These are phyloP conservation scores for Lasioglossum leucozonium DNA, from an alignment of 2,888 invertebrate genomes.

Conservation along the genomic window DNA sequence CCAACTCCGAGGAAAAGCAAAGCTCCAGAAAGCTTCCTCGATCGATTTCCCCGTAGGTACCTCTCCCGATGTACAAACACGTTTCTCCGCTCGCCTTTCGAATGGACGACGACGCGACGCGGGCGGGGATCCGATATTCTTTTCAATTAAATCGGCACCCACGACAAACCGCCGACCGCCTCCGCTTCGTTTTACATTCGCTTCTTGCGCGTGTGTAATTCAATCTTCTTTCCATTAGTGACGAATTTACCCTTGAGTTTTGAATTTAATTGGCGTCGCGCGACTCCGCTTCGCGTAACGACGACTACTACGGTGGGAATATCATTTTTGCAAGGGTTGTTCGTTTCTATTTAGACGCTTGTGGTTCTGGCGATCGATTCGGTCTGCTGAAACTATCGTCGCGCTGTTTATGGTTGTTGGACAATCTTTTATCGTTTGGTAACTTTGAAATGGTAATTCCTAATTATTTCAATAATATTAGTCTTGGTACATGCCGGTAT, in stretches of 20 bases:
- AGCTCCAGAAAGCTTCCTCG: conserved; percentile 55
- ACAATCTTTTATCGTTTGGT: not conserved
- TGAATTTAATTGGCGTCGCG: conserved; percentile 30
- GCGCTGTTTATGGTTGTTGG: not conserved
- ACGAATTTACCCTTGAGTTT: conserved; percentile 38
- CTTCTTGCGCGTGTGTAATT: conserved; percentile 49
- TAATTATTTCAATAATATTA: not conserved
- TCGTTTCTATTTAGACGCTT: not conserved
- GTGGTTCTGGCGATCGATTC: not conserved
- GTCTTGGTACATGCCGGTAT: too few species aligned
- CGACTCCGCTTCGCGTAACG: not conserved
- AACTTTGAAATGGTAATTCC: not conserved
- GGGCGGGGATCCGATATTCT: conserved; percentile 41
- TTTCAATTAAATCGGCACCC: conserved; percentile 50
- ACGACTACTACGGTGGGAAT: not conserved
- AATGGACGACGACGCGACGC: not conserved
- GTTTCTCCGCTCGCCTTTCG: conserved; percentile 25
- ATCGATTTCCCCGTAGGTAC: conserved; percentile 39
- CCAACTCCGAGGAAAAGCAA: conserved; percentile 55
- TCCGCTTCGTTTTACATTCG: conserved; percentile 25
- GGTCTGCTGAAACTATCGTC: too few species aligned
- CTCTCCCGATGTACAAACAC: conserved; percentile 46
- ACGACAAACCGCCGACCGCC: not conserved
- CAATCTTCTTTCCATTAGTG: conserved; percentile 52
- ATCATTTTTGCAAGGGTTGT: not conserved